Evolutionary conservation across 2,113 vertebrate species (phyloP), one percentile per base, ranked within the genome.

Genomic region (Falcunculus frontatus): DNA sequence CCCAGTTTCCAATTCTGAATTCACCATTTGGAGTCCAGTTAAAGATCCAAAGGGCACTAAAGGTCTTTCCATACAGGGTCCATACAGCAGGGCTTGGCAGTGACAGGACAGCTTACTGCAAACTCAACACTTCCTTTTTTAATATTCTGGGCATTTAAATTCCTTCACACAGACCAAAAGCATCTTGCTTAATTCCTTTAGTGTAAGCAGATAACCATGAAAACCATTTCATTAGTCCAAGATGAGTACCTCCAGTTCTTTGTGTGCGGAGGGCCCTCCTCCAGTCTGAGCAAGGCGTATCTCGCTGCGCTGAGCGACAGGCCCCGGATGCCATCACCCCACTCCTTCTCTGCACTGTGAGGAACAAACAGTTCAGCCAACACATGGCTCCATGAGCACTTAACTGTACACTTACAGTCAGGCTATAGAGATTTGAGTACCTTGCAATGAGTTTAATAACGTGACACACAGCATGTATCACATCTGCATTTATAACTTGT

Each of bases 311-410:
- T 99, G n/a, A 99, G 98, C 2, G 99, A 99, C 63, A 99, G 97
- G 62, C 99, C 99, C 79, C 99, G 98, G 87, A 99, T 99, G 19
- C 99, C 99, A 13, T 99, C 99, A 2, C 99, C 99, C 99, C 99
- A 99, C 90, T 99, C 99, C 96, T 99, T 99, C 97, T 99, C 99
- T 16, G 99, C 99, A 27, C 98, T 98, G 95, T 68, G 59, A 85
- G 75, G 10, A 44, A 89, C 41, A 90, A 62, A 74, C 39, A 76
- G 9, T 35, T 83, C 29, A 95, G 65, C 30, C 74, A 73, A 30
- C 9, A 15, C 4, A 39, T 0, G 16, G 13, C 29, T 64, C 68
- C 37, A 32, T 1, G 3, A 65, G 42, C 25, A 12, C 29, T 37
- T 9, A 22, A 16, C 1, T 84, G 55, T 10, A 74, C 44, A 7